Evolutionary conservation across 2,113 vertebrate genomes (phyloP).

Genomic region (Pachypanchax playfairii): DNA sequence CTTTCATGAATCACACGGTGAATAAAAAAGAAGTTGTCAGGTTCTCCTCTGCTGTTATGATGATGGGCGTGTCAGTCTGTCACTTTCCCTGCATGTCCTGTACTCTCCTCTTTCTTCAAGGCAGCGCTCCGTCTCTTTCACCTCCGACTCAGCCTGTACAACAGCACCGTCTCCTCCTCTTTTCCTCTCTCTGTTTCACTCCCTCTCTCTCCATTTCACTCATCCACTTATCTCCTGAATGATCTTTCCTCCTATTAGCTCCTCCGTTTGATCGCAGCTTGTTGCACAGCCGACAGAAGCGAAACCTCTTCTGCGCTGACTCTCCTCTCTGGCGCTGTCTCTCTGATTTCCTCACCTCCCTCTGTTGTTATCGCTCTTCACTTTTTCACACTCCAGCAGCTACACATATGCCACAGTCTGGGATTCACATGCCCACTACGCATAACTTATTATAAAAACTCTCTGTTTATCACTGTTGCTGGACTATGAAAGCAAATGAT

Average conservation of each 20-base stretch:
- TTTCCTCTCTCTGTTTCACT: slow-evolving; percentile 25
- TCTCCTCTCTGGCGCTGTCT: slow-evolving; percentile 2
- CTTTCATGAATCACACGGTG: slow-evolving; percentile 11
- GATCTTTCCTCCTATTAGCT: slow-evolving; percentile 38
- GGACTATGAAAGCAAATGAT: not conserved
- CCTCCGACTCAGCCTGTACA: slow-evolving; percentile 30
- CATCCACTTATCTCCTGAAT: slow-evolving; percentile 39
- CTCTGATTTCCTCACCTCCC: slow-evolving; percentile 5
- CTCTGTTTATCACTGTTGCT: not conserved
- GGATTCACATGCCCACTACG: not conserved
- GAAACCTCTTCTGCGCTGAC: slow-evolving; percentile 1
- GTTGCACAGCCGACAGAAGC: slow-evolving; percentile 45
- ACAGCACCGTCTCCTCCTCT: slow-evolving; percentile 48
- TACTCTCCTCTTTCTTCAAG: slow-evolving; percentile 19
- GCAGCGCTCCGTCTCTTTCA: slow-evolving; percentile 23
- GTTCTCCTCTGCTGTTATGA: slow-evolving; percentile 2
- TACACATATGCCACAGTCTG: slow-evolving; percentile 28
- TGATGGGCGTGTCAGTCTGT: slow-evolving; percentile 21
- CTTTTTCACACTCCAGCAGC: slow-evolving; percentile 32
- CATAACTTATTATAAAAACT: not conserved
- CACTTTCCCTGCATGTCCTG: slow-evolving; percentile 42
- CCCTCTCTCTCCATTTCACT: slow-evolving; percentile 16
- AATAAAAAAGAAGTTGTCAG: slow-evolving; percentile 11
- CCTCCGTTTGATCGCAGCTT: slow-evolving; percentile 49
- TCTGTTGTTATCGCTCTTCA: slow-evolving; percentile 11